These are phyloP conservation scores for Halcyon leucocephala DNA, from an alignment of 2,797 vertebrate species.

Conservation along the genomic window DNA sequence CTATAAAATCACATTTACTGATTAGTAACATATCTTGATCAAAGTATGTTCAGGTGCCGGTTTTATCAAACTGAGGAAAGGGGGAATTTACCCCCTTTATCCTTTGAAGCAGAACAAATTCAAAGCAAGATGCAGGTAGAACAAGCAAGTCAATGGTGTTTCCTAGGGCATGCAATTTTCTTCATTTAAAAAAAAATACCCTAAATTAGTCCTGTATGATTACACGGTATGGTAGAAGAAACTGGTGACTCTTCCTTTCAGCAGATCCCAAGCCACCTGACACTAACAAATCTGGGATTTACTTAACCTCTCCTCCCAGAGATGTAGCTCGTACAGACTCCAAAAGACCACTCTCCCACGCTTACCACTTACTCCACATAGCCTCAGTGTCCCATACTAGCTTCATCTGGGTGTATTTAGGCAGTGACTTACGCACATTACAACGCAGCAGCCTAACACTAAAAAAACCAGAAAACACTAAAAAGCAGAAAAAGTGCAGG, in stretches of 20 bases:
- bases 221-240: not conserved
- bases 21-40: not conserved
- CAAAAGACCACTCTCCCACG: not conserved
- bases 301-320: not conserved
- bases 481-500: not conserved
- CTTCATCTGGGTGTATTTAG: not conserved
- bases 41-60: not conserved
- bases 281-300: not conserved
- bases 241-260: not conserved
- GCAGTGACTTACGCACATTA: not conserved
- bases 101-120: not conserved
- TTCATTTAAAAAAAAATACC: not conserved
- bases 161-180: not conserved
- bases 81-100: not conserved
- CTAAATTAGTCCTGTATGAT: not conserved
- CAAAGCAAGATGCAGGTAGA: not conserved
- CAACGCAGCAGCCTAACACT: not conserved
- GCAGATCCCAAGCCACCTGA: not conserved
- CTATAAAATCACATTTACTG: not conserved
- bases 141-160: not conserved
- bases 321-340: not conserved
- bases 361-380: not conserved
- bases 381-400: not conserved
- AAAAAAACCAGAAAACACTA: not conserved
- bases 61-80: not conserved